Base-by-base conservation (phyloP, 2,888 invertebrate species). In the Polylopha cassiicola region DNA sequence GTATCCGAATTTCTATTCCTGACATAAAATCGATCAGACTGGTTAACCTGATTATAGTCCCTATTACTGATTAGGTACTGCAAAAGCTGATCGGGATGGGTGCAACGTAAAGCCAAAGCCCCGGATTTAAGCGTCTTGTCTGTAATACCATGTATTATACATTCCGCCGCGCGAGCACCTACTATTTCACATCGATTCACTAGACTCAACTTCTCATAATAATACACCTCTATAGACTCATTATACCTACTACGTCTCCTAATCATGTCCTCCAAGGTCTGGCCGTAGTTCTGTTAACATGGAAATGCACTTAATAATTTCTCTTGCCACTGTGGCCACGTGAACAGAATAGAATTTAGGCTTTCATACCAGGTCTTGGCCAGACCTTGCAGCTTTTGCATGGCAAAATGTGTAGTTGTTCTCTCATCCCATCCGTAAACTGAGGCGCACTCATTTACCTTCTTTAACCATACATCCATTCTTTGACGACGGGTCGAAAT, bases 61-160 rank as follows among this genome's bases (percentile, higher is more conserved):
- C 30, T 43, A 29, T 46, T 46, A 21, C 46, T 51, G 5, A 49
- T 26, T n/a, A 51, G 17, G 29, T 28, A 37, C 10, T 46, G 18
- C 8, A 51, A 28, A 0, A 52, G 10, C 10, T 52, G 36, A 6
- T 49, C 47, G 8, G 49, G 47, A 2, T 46, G 26, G 11, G 30
- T 16, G 23, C 48, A 50, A 11, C 47, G 46, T 7, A 53, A 38
- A n/a, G 51, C 45, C 14, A 46, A 17, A 5, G 48, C 51, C 7
- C 53, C 39, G 1, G 49, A 48, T 30, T 26, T 42, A 13, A 45
- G 24, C 7, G 51, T 48, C 29, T 21, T 48, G 26, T 55, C 50
- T 7, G 20, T 46, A 3, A 51, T 26, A 1, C 54, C 50, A 17
- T 55, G 54, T 17, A 51, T 50, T 3, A 53, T 43, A 22, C 55